Base-by-base conservation (phyloP, 1,140 invertebrate species). In the Apis dorsata region DNA sequence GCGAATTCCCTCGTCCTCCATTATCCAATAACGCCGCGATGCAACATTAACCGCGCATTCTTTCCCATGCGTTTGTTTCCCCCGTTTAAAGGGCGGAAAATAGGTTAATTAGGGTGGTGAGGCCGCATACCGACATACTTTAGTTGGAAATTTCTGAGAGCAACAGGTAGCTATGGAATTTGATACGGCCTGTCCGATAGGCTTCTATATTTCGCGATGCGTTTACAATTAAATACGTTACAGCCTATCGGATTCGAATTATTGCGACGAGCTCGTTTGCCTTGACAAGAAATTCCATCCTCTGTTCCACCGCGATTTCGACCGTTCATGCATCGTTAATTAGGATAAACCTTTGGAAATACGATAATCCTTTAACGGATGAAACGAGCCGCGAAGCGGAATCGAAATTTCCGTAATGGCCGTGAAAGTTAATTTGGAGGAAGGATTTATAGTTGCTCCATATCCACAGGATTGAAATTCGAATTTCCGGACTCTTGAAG, bases 141-240 rank as follows among this genome's bases (percentile, higher is more conserved):
- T 65, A 57, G 75, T 63, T 72, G 81, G 76, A 71, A 83, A 83
- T 83, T 79, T 83, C 81, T 83, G 68, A n/a, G 57, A 79, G 81
- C 81, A 83, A 83, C 81, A 83, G 81, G 81, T 83, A 79, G 81
- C 75, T 65, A 72, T 70, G 68, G 81, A 83, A 83, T 83, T 83
- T 79, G 75, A 79, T 83, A 79, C 81, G 76, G 74, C 57, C 65
- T 9, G 78, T 53, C 55, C 65, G 81, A 79, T 79, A 72, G 81
- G 75, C 76, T 7, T 79, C 44, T 66, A 51, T 65, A 72, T 79
- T 79, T 71, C n/a, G 76, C 59, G 34, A 71, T 81, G 69, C 49
- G 55, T 53, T 8, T 9, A 44, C 34, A 44, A 44, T 44, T 44
- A 44, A 44, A 44, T 44, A 44, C 34, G 34, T 28, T 21, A 11